Base-by-base conservation (phyloP, 2,888 invertebrate genomes). In the Eulithis testata region DNA sequence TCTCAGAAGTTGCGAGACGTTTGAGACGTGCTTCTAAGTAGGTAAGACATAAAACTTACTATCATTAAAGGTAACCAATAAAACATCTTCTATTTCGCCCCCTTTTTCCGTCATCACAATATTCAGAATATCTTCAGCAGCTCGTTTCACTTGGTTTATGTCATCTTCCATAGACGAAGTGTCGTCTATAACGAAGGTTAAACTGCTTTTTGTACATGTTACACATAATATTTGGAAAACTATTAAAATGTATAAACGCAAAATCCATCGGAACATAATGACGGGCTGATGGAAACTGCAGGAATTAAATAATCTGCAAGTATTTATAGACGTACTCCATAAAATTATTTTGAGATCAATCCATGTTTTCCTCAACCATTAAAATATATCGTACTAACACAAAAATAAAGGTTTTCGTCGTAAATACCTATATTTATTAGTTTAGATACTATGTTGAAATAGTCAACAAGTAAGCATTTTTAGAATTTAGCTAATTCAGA, bases 51-150 rank as follows among this genome's bases (percentile, higher is more conserved):
- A 47, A 47, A 8, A 49, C 57, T 71, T 72, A 83, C 84, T 80
- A 72, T 83, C 83, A 53, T 82, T 84, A 37, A 84, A 77, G 0
- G 81, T 83, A 3, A 84, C 79, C 8, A 84, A 62, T 3, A 84
- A 76, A 31, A 81, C 75, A 40, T 84, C 76, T 36, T 73, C 40
- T 3, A 83, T 77, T 21, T 75, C 71, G 60, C 74, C 79, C 2
- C 73, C 55, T 45, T 77, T 78, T 31, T 75, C 70, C 9, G 66
- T 63, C 4, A 76, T 66, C 0, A 81, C 76, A 8, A 72, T 61
- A 40, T 83, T 37, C 59, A 79, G 69, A 6, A 84, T 79, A 1
- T 37, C 56, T 11, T 72, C 63, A 1, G 74, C 75, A 40, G 71
- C 76, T 0, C 4, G 3, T 62, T 43, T 77, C 0, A 84, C 78